These are phyloP conservation scores for Hystrix brachyura DNA, from an alignment of 2,113 vertebrate species.

Conservation along the genomic window DNA sequence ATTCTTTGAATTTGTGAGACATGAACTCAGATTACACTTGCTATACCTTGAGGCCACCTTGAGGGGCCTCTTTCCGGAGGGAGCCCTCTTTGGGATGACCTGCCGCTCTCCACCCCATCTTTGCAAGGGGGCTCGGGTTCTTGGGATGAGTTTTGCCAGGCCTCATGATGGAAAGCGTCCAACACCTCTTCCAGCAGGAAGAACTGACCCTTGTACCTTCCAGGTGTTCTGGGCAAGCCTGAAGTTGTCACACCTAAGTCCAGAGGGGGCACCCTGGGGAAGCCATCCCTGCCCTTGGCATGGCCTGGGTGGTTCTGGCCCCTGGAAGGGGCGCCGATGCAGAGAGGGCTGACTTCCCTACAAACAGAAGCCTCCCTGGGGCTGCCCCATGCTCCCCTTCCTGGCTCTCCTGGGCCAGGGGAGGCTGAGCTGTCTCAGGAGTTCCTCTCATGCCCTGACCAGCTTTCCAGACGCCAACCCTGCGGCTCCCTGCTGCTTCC, in stretches of 20 bases:
- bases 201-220: not conserved
- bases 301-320: not conserved
- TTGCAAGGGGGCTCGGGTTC: not conserved
- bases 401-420: not conserved
- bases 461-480: not conserved
- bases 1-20: not conserved
- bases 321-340: not conserved
- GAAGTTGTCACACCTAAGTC: not conserved
- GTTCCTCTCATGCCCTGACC: not conserved
- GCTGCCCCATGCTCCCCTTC: not conserved
- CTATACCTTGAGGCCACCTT: too few relatives aligned
- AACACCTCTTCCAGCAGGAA: not conserved
- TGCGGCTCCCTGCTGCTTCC: not conserved
- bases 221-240: not conserved
- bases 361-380: too few relatives aligned
- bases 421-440: not conserved
- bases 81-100: not conserved
- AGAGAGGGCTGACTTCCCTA: not conserved
- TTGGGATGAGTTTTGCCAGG: not conserved
- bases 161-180: not conserved
- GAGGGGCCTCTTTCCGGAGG: not conserved
- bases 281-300: not conserved
- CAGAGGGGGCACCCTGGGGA: not conserved
- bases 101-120: not conserved
- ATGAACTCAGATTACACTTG: not conserved